Evolutionary conservation across 2,113 vertebrate genomes (phyloP).

Genomic region (Hiodon alosoides): DNA sequence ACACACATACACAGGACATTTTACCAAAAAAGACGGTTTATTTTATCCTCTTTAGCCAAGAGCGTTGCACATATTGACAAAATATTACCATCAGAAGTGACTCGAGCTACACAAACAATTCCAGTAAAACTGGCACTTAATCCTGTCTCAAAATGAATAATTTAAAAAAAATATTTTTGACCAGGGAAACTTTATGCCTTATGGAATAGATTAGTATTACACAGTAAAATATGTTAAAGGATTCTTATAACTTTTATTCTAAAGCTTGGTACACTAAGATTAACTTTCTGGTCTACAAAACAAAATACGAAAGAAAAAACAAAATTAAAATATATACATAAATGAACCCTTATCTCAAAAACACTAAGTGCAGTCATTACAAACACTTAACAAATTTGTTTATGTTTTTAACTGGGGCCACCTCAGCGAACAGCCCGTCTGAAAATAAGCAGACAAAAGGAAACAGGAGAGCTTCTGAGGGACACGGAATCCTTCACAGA

Average conservation of each 20-base stretch:
- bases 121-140: background rate
- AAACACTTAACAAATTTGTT: background rate
- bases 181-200: background rate
- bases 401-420: no score
- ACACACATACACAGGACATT: background rate
- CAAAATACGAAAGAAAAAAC: no score
- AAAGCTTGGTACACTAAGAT: background rate
- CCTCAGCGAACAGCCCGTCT: no score
- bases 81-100: constrained; percentile 10
- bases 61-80: constrained; percentile 9
- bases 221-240: background rate
- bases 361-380: background rate
- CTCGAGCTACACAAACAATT: constrained; percentile 11
- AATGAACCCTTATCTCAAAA: background rate
- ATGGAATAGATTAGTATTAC: background rate
- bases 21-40: constrained; percentile 11
- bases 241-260: background rate
- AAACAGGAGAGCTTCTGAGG: no score
- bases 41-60: constrained; percentile 6
- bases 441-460: no score
- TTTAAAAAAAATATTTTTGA: background rate
- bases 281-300: background rate
- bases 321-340: background rate
- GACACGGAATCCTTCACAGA: no score
- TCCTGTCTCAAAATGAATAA: background rate